Evolutionary conservation across 1,140 invertebrate genomes (phyloP).

Genomic region (Leguminivora glycinivorella): DNA sequence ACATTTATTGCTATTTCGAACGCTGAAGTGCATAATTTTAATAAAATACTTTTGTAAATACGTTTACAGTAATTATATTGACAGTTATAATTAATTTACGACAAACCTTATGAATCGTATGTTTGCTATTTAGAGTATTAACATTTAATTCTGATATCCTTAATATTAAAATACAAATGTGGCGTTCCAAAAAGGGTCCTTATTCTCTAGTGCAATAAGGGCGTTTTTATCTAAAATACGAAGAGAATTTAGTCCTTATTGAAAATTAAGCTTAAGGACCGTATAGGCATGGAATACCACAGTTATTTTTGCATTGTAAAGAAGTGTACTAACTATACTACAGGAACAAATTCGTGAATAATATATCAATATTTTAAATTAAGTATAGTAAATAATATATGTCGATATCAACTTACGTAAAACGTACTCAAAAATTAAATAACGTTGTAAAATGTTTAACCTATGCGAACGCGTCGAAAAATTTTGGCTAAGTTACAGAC

Average conservation of each 20-base stretch:
- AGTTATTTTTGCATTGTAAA: neutral
- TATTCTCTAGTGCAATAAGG: no score
- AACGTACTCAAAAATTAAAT: neutral
- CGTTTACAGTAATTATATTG: conserved; percentile 1
- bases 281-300: no score
- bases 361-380: neutral
- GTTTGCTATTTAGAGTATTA: neutral
- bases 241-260: no score
- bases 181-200: no score
- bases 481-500: conserved; percentile 43
- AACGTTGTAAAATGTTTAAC: neutral
- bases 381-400: neutral
- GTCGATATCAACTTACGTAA: neutral
- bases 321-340: neutral
- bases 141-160: neutral
- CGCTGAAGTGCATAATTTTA: conserved; percentile 39
- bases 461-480: conserved; percentile 27
- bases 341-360: neutral
- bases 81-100: neutral
- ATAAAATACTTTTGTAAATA: conserved; percentile 16
- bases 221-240: no score
- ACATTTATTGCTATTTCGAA: conserved; percentile 42
- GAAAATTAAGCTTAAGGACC: no score
- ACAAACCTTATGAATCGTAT: neutral
- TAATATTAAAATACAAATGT: neutral